Base-by-base conservation (phyloP, 2,797 vertebrate genomes). In the Uromys caudimaculatus region DNA sequence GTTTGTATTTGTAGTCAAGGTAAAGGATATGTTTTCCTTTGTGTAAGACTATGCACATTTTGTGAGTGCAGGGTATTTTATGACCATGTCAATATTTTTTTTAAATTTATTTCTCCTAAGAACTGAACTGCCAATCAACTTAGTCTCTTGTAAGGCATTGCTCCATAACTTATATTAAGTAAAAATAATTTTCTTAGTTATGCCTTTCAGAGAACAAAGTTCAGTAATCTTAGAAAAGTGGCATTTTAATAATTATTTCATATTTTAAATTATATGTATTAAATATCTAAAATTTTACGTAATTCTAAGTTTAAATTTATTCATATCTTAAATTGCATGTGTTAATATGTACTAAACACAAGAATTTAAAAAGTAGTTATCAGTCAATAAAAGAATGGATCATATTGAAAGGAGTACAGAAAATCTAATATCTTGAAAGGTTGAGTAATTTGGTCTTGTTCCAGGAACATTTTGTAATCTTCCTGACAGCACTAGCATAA, bases 361-460 rank as follows among this genome's bases (percentile, higher is more conserved):
- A 86, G 62, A 38, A 12, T 27, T 71, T 73, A 17, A 71, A 87
- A 41, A 38, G 82, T 41, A 71, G 16, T 50, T 41, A 71, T 6
- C 47, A 19, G 3, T 87, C 50, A 56, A 71, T 69, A 29, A 29
- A 54, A 87, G 23, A 52, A 71, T 71, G 50, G 10, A 52, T 54
- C 67, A 54, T 73, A 87, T 29, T 73, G 50, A 73, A 24, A 54
- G 47, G 14, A 54, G 13, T 19, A 38, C 0, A 87, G 21, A 71
- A 87, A 56, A 27, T 12, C 35, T 87, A 52, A 27, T n/a, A 69
- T 69, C 32, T 52, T 86, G 23, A 86, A 47, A 86, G 62, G 12
- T 29, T 96, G 23, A 58, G 10, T 91, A 89, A 81, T 77, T 92
- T 93, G 54, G 6, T 90, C 35, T 95, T 94, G 1, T 92, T 88